phyloP scores from a whole-genome alignment of 2,888 invertebrate genomes.

The Campaea margaritaria region DNA sequence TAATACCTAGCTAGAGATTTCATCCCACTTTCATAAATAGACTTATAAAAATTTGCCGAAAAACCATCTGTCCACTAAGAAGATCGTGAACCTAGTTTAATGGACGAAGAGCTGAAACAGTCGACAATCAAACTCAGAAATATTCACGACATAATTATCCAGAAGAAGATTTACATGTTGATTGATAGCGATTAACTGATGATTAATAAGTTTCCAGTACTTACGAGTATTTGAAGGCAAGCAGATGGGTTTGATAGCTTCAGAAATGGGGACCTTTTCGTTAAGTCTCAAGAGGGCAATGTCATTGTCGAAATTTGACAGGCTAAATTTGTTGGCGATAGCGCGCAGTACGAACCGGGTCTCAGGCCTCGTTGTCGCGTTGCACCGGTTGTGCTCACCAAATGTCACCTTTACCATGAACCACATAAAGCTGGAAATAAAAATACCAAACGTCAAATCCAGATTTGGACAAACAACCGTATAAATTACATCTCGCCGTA shows the following conservation, averaged over 20 bases:
- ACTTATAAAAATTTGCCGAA: no score
- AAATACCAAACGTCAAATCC: constrained; percentile 28
- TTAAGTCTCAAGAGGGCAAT: constrained; percentile 93
- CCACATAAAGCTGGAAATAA: constrained; percentile 92
- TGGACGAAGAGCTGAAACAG: neutral
- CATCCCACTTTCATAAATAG: no score
- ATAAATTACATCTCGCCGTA: constrained; percentile 18
- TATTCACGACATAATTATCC: no score
- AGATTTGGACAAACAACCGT: constrained; percentile 41
- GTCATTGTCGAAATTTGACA: constrained; percentile 95
- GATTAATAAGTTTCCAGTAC: constrained; percentile 38
- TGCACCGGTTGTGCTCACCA: constrained; percentile 94
- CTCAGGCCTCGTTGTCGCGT: constrained; percentile 89
- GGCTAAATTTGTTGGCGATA: constrained; percentile 92
- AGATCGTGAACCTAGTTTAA: no score
- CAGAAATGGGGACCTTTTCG: constrained; percentile 91
- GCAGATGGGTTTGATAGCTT: constrained; percentile 93
- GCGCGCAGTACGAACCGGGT: constrained; percentile 92
- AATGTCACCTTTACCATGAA: constrained; percentile 96
- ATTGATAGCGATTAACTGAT: neutral
- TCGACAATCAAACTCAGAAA: neutral
- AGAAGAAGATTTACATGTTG: no score
- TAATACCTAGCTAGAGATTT: no score
- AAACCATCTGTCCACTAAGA: no score
- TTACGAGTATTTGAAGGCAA: constrained; percentile 87